Evolutionary conservation across 2,888 invertebrate genomes (phyloP).

Genomic region (Amiota minor): DNA sequence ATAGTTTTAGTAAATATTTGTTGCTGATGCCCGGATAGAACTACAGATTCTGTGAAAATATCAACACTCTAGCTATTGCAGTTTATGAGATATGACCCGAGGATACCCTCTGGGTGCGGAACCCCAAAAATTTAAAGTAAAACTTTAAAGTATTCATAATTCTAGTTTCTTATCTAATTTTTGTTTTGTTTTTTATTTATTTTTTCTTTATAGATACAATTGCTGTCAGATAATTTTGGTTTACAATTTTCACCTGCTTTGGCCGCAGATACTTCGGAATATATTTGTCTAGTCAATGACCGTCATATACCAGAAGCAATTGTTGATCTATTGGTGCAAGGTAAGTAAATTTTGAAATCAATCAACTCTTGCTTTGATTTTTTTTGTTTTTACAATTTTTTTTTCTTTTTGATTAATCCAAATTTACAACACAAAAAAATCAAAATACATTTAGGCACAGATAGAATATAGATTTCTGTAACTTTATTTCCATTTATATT

Average conservation of each 20-base stretch:
- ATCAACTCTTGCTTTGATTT: too few relatives aligned
- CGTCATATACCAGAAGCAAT: slow-evolving; percentile 80
- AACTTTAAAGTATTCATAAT: background rate
- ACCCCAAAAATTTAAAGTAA: too few relatives aligned
- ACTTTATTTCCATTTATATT: background rate
- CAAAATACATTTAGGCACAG: background rate
- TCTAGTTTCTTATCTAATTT: background rate
- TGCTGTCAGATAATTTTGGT: slow-evolving; percentile 78
- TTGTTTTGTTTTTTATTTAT: background rate
- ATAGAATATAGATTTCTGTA: background rate
- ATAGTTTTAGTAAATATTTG: too few relatives aligned
- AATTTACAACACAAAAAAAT: background rate
- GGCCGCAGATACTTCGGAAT: slow-evolving; percentile 79
- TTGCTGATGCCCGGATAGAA: too few relatives aligned
- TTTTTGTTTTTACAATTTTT: too few relatives aligned
- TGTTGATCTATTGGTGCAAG: slow-evolving; percentile 80
- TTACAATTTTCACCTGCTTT: slow-evolving; percentile 78
- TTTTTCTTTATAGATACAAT: slow-evolving; percentile 74
- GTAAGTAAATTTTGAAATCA: slow-evolving; percentile 72
- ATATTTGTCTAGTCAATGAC: slow-evolving; percentile 81
- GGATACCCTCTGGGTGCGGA: too few relatives aligned
- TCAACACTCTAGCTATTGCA: too few relatives aligned
- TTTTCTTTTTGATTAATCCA: too few relatives aligned
- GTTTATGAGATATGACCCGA: too few relatives aligned
- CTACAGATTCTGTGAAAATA: too few relatives aligned